Evolutionary conservation across 2,888 invertebrate species (phyloP), one percentile per base, ranked within the genome.

Genomic region (Parasteatoda lunata): DNA sequence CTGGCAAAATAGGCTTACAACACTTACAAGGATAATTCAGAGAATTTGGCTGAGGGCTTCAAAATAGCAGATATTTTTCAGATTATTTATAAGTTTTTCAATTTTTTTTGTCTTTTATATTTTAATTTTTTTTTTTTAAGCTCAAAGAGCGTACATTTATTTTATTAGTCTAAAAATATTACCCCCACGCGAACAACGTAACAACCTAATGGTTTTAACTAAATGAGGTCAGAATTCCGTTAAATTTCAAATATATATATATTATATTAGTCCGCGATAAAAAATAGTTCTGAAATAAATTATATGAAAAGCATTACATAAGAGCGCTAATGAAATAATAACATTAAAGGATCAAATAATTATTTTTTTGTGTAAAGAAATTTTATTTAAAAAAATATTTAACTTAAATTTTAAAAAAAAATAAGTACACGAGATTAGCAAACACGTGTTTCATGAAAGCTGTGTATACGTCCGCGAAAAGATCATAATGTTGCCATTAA

Each of bases 41-140:
- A 9, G 9, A 59, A n/a, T 13, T 59, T 59, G 9, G n/a, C n/a
- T 0, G 4, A 59, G 5, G 8, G n/a, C n/a, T 9, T 8, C 8
- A 59, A 59, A 54, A 59, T 8, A 59, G 4, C 59, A 13, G 8
- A 8, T 7, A 59, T 59, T 59, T 59, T 59, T 59, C 5, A 59
- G n/a, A 59, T 59, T 13, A 9, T 59, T 59, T 59, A 54, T 59
- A 6, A 59, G 59, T 59, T 59, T 59, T 59, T 13, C 59, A 13
- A 59, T 59, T 59, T 59, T 59, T 59, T 59, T 59, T 59, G 59
- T 59, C 59, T 59, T 59, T 59, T 59, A 8, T 59, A 59, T 59
- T 59, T 59, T 3, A 13, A 3, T 13, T 59, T 59, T 59, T 59
- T 59, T 59, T 59, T 59, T 7, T 13, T 8, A 59, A 59, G 59